Base-by-base conservation (phyloP, 1,140 invertebrate species). In the Drosophila varians region DNA sequence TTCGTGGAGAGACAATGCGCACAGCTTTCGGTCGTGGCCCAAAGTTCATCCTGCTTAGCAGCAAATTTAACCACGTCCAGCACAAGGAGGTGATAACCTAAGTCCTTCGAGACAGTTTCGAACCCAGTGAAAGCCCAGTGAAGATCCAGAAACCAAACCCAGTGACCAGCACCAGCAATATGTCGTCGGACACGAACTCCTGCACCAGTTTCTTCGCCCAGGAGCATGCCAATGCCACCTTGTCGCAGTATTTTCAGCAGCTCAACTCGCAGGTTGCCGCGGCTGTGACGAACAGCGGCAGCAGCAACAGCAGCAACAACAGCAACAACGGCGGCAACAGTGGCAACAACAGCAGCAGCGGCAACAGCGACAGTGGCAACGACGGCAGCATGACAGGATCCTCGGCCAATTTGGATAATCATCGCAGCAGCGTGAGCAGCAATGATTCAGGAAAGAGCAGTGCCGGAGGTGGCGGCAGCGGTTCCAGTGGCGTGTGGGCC, bases 161-260 rank as follows among this genome's bases (percentile, higher is more conserved):
- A 72, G 75, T 78, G 69, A 75, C 12, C 14, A 52, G 9, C 31
- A 45, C 53, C 70, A 78, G 55, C 57, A 57, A 40, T 26, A 90
- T 91, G 90, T 74, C 89, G 19, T 71, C 89, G 12, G 89, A 90
- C 26, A 62, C 90, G 4, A 79, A 89, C 16, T 60, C 89, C 18
- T 90, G 89, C 52, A 77, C 70, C 46, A 71, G 79, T 28, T 91
- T 90, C 74, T 91, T 90, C 28, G 74, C 74, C 23, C 80, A 86
- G 70, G 90, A 91, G 54, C 89, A 90, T 19, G 70, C 87, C 11
- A 90, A 84, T 64, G 65, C 75, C 26, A 87, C 89, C 8, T 31
- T 91, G 19, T 76, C 84, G 64, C 86, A 90, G 58, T 90, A 90
- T 49, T 90, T 90, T 52, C 89, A 90, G 51, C 89, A 90, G 9